phyloP scores from a whole-genome alignment of 2,888 invertebrate genomes.

The Lasioglossum marginatum region DNA sequence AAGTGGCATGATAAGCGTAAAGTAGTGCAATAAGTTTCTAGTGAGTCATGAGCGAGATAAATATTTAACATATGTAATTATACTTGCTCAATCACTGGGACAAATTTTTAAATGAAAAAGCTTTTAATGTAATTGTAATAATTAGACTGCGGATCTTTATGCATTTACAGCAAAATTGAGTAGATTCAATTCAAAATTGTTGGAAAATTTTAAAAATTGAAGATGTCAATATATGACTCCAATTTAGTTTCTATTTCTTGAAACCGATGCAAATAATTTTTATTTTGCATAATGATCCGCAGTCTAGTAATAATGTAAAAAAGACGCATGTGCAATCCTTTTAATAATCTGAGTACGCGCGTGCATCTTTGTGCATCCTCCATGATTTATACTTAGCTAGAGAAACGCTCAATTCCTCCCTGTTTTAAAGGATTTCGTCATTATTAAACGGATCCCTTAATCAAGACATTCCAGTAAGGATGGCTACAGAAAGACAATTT shows the following conservation, averaged over 20 bases:
- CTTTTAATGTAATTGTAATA: neutral
- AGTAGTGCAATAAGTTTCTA: neutral
- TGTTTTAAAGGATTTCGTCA: conserved; percentile 11
- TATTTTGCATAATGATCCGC: too few relatives aligned
- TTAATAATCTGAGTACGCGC: neutral
- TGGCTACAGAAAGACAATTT: conserved; percentile 24
- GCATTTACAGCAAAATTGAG: too few relatives aligned
- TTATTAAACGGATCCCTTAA: conserved; percentile 31
- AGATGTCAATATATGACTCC: too few relatives aligned
- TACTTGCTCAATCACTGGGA: neutral
- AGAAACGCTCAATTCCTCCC: neutral
- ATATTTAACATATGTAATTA: neutral
- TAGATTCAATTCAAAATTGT: too few relatives aligned
- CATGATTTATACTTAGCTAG: neutral
- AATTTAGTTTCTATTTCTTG: too few relatives aligned
- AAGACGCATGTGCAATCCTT: neutral
- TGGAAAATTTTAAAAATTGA: too few relatives aligned
- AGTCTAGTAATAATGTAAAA: neutral
- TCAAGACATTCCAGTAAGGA: conserved; percentile 23
- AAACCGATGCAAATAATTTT: too few relatives aligned
- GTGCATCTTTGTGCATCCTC: neutral
- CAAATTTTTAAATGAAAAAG: neutral
- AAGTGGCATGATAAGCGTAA: neutral
- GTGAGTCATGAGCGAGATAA: neutral
- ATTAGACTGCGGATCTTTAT: too few relatives aligned